A percentile compares a stretch with the other conserved stretches of the same genome.
These are phyloP conservation scores for Schizotus pectinicornis DNA, from an alignment of 2,888 invertebrate species.

Conservation along the genomic window DNA sequence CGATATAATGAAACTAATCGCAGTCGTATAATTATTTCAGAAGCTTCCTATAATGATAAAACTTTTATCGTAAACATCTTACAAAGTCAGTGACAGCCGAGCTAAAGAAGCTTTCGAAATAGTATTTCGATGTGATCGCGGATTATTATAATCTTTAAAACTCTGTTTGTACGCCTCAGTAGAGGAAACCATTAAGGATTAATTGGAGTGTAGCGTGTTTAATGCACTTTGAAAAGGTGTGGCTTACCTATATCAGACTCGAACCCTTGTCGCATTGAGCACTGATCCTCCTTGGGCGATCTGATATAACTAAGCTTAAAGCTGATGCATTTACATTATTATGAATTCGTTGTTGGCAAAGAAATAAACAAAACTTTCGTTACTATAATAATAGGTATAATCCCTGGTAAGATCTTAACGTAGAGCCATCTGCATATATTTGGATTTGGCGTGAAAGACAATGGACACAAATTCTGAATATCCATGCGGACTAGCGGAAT, in stretches of 20 bases:
- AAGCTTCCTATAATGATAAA: too few relatives aligned
- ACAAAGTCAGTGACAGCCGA: too few relatives aligned
- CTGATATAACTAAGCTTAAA: background rate
- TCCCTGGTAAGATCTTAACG: too few relatives aligned
- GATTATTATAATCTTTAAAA: constrained; percentile 18
- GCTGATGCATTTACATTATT: background rate
- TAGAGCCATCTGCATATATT: too few relatives aligned
- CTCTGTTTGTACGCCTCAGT: constrained; percentile 28
- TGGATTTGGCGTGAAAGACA: too few relatives aligned
- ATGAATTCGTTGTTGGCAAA: constrained; percentile 8
- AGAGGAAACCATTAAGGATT: constrained; percentile 41
- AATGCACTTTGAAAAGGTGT: constrained; percentile 53
- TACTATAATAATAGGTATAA: background rate
- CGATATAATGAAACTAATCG: too few relatives aligned
- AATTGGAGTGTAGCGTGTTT: constrained; percentile 44
- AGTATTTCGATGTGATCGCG: background rate
- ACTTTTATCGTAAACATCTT: too few relatives aligned
- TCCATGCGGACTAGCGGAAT: too few relatives aligned
- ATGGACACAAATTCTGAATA: too few relatives aligned
- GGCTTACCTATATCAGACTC: constrained; percentile 50
- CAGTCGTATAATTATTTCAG: too few relatives aligned
- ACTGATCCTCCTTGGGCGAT: constrained; percentile 42
- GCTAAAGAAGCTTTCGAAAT: background rate
- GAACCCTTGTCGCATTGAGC: constrained; percentile 45
- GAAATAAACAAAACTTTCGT: background rate